Conservation (phyloP, 2,888 invertebrate genomes). For the Amiota minor region DNA sequence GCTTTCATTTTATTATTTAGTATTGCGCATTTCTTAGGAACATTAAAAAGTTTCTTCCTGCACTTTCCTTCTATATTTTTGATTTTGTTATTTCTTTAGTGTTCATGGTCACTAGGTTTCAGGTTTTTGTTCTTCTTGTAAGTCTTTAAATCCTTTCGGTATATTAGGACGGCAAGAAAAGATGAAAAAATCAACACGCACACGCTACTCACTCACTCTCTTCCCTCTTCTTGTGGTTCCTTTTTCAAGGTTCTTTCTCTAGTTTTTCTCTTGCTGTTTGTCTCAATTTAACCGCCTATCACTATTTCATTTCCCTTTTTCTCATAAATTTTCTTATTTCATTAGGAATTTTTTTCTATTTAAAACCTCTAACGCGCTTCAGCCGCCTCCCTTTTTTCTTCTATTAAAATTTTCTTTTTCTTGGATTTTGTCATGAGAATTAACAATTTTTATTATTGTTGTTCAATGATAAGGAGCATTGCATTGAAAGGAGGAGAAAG, state of each 20-base stretch:
- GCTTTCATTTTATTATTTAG: conserved; percentile 36
- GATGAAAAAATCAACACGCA: too few relatives aligned
- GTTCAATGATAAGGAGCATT: too few relatives aligned
- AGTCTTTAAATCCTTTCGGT: conserved; percentile 54
- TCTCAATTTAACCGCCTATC: conserved; percentile 5
- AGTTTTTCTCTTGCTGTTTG: neutral
- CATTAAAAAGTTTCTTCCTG: neutral
- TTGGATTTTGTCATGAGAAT: conserved; percentile 16
- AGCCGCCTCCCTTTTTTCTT: neutral
- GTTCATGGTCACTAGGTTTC: neutral
- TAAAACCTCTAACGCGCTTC: conserved; percentile 14
- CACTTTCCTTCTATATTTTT: neutral
- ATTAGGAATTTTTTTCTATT: conserved; percentile 6
- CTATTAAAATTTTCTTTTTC: conserved; percentile 2
- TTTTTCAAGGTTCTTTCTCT: too few relatives aligned
- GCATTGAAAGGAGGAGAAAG: too few relatives aligned
- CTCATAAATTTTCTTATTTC: neutral
- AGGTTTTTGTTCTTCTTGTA: conserved; percentile 24
- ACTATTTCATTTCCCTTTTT: neutral
- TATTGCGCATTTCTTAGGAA: neutral
- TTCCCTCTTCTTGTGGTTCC: too few relatives aligned
- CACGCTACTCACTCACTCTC: too few relatives aligned
- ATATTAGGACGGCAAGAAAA: conserved; percentile 41
- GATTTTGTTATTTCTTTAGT: neutral
- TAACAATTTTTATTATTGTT: neutral